Evolutionary conservation across 2,797 vertebrate genomes (phyloP).

Genomic region (Mycteria americana): DNA sequence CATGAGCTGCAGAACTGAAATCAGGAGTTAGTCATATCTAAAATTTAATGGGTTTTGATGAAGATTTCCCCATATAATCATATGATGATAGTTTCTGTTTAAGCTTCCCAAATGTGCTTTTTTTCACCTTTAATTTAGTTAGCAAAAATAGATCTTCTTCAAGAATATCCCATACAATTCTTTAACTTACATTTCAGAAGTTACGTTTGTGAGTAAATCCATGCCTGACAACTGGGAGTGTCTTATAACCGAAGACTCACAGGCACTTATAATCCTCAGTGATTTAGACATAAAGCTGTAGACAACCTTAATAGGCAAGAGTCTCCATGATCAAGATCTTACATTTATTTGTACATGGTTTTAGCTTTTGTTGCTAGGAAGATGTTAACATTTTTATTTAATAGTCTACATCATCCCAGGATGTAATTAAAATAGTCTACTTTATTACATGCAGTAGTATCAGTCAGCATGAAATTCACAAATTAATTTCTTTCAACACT

Average conservation of each 20-base stretch:
- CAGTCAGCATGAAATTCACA: not conserved
- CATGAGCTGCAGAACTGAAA: not conserved
- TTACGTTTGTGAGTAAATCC: not conserved
- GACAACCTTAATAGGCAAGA: not conserved
- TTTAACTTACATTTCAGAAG: not conserved
- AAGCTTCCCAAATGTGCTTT: not conserved
- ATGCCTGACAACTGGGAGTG: not conserved
- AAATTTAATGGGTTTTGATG: not conserved
- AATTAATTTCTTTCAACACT: not conserved
- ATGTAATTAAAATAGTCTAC: conserved; percentile 9
- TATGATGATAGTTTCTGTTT: not conserved
- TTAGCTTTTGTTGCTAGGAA: not conserved
- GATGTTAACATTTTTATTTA: not conserved
- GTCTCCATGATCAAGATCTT: not conserved
- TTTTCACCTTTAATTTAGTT: not conserved
- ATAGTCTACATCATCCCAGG: not conserved
- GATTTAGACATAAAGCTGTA: not conserved
- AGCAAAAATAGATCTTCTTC: not conserved
- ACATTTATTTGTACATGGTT: not conserved
- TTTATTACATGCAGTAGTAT: not conserved
- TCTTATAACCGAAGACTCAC: not conserved
- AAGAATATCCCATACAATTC: not conserved
- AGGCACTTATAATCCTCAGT: not conserved
- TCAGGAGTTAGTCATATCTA: not conserved
- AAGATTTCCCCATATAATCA: not conserved